A percentile compares a stretch with the other conserved stretches of the same genome.
Evolutionary conservation across 2,888 invertebrate species (phyloP).

Genomic region (Scrobipalpa costella): DNA sequence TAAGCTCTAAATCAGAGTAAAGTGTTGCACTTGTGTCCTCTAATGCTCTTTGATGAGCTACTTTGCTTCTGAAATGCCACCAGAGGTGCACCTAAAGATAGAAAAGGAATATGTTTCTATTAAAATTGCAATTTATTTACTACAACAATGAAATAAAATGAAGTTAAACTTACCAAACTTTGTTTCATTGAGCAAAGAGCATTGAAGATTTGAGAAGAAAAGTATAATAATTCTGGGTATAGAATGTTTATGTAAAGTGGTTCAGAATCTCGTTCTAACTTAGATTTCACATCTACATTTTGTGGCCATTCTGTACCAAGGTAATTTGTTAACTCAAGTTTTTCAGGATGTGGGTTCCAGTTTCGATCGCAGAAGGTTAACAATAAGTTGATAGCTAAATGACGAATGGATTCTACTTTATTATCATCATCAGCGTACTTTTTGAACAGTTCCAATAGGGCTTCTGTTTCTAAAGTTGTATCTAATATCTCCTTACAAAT

Average conservation of each 20-base stretch:
- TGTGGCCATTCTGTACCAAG: slow-evolving; percentile 68
- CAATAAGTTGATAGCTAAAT: slow-evolving; percentile 83
- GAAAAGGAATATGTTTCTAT: slow-evolving; percentile 20
- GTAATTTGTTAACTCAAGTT: slow-evolving; percentile 63
- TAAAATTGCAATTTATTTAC: background rate
- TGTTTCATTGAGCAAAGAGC: slow-evolving; percentile 55
- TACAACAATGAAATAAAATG: too few species aligned
- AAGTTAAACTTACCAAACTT: slow-evolving; percentile 56
- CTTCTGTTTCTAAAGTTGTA: slow-evolving; percentile 51
- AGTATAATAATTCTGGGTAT: slow-evolving; percentile 75
- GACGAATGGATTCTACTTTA: slow-evolving; percentile 65
- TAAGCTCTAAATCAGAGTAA: slow-evolving; percentile 79
- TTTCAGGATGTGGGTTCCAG: slow-evolving; percentile 87
- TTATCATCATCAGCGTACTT: slow-evolving; percentile 41
- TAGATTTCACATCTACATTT: slow-evolving; percentile 58
- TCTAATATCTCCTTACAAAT: slow-evolving; percentile 55
- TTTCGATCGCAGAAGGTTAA: slow-evolving; percentile 89
- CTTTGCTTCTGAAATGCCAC: slow-evolving; percentile 89
- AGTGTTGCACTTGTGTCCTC: slow-evolving; percentile 88
- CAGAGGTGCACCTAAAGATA: slow-evolving; percentile 70
- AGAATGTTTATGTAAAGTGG: slow-evolving; percentile 84
- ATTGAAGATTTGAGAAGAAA: slow-evolving; percentile 65
- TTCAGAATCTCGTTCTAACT: slow-evolving; percentile 83
- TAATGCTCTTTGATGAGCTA: slow-evolving; percentile 87
- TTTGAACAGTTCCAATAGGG: slow-evolving; percentile 49